Base-by-base conservation (phyloP, 1,140 invertebrate genomes). In the Paracyclopina nana region DNA sequence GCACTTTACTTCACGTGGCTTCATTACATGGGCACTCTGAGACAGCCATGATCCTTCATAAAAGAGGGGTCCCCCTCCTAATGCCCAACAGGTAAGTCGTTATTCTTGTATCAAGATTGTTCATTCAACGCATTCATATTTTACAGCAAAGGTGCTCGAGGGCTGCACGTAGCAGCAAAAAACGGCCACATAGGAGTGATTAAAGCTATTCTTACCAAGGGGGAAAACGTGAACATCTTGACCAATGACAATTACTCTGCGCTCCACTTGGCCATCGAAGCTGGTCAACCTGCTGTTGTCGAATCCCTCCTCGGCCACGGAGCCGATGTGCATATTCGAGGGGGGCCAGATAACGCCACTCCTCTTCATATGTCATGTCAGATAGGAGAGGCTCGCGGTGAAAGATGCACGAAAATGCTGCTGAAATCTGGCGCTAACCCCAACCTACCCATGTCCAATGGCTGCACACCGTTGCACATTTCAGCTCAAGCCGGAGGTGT, bases 161-260 rank as follows among this genome's bases (percentile, higher is more conserved):
- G 79, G 77, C 86, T 92, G 54, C 87, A 92, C 63, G 90, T 84
- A 0, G 87, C 87, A 1, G 85, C 86, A 1, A 71, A 76, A 56
- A 44, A 52, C 16, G 94, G 94, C 0, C 92, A 97, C 60, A 86
- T 90, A 3, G 84, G 87, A 6, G 95, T 99, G 55, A 94, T 98
- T 54, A 92, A 88, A 62, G 88, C 90, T 0, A 68, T 98, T 6
- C 65, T 99, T 12, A 79, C 87, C 60, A 87, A 91, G 67, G 92
- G 92, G 41, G 92, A 96, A 65, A 81, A 83, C 64, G 91, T 96
- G 0, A 88, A 95, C 61, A 78, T 85, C 12, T 82, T 77, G 31
- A 92, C 88, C 5, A 92, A 90, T 67, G 90, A 96, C 60, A 91
- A 94, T 60, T 94, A 88, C 63, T 97, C 94, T 18, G 87, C 94